Evolutionary conservation across 2,113 vertebrate species (phyloP), one percentile per base, ranked within the genome.

Genomic region (Tachycineta bicolor): DNA sequence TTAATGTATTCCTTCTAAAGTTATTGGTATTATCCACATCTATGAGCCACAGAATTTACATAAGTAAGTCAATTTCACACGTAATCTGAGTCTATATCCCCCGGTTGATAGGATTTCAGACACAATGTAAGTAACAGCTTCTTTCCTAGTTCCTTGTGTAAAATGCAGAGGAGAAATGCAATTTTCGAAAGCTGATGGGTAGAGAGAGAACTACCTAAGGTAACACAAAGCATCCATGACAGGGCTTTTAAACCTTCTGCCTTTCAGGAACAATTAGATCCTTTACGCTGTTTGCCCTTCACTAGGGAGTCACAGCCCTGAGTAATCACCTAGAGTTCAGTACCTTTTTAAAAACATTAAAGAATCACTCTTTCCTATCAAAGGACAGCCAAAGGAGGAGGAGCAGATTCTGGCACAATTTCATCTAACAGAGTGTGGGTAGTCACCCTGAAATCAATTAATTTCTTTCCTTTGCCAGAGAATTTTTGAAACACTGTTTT

Each of bases 331-430:
- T 28, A 37, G 71, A 65, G 31, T 23, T 60, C 2, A 0, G 26
- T 26, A 69, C 28, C n/a, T 69, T 71, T 77, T 44, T 46, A 34
- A 88, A 89, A 79, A 62, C 28, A 56, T n/a, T 47, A 49, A 92
- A 89, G 24, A 49, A 86, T 92, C 86, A 83, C 67, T 83, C 31
- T 63, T 90, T 77, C 44, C 50, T 74, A 47, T 69, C 49, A 92
- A 87, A 94, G 76, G 67, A 85, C 88, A 88, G 83, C 41, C 71
- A 88, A 63, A 88, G 59, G 58, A 95, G 65, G 71, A 94, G 65
- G 47, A 77, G 59, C 25, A 77, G n/a, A 49, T 56, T 31, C 59
- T 92, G 71, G 58, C 58, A 82, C 17, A 26, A 34, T 63, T 94
- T 79, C 78, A 85, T 71, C 47, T 83, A 63, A 47, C 10, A 22